Evolutionary conservation across 2,797 vertebrate genomes (phyloP).

Genomic region (Argentina silus): DNA sequence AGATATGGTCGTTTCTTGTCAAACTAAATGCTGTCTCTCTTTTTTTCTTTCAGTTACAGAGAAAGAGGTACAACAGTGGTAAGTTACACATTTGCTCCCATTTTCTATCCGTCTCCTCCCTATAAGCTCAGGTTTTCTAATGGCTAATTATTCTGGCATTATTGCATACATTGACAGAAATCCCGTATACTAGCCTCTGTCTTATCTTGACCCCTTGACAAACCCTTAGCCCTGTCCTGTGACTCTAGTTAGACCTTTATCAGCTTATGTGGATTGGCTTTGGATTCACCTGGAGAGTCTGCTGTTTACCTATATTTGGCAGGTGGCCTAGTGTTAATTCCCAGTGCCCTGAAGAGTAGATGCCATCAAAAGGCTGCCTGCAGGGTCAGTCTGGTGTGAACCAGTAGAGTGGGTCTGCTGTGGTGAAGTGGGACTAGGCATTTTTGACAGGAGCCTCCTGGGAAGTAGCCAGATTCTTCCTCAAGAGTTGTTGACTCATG

Average conservation of each 20-base stretch:
- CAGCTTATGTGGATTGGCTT: not conserved
- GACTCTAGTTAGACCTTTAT: slow-evolving; percentile 6
- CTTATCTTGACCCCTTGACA: no score
- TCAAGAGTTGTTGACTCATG: slow-evolving; percentile 1
- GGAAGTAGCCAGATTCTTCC: not conserved
- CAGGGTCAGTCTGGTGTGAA: not conserved
- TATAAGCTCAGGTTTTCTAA: not conserved
- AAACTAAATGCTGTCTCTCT: slow-evolving; percentile 47
- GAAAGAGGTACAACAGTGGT: slow-evolving; percentile 79
- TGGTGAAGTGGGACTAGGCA: not conserved
- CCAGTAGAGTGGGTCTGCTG: not conserved
- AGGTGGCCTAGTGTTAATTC: not conserved
- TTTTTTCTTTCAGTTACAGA: slow-evolving; percentile 77
- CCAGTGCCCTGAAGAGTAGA: not conserved
- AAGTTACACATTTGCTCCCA: slow-evolving; percentile 52
- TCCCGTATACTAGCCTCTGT: no score
- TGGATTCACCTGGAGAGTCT: not conserved
- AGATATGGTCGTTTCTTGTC: slow-evolving; percentile 22
- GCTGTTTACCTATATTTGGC: not conserved
- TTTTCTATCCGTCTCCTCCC: not conserved
- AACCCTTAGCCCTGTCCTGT: slow-evolving; percentile 3
- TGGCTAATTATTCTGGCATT: no score
- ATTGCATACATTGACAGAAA: no score
- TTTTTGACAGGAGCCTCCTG: not conserved
- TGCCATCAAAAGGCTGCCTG: not conserved